Percentiles rank a stretch among this genome's conserved stretches.
phyloP scores from a whole-genome alignment of 2,113 vertebrate genomes.

The Erythrolamprus reginae region DNA sequence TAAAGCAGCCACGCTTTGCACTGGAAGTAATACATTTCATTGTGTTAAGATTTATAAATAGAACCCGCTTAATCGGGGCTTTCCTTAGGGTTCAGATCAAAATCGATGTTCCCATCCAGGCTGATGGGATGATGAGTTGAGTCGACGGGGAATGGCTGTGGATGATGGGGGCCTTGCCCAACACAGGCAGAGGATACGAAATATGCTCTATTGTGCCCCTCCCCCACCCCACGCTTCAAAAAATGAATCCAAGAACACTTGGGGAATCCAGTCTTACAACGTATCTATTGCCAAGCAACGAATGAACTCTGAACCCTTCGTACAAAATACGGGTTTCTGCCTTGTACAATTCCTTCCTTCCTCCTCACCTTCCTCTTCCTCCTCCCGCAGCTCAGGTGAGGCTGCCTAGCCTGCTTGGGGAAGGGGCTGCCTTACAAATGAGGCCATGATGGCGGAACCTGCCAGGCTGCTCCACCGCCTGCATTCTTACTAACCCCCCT shows the following conservation, averaged over 20 bases:
- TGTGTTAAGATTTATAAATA: neutral
- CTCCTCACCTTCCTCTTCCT: neutral
- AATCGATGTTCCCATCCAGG: neutral
- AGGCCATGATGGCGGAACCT: neutral
- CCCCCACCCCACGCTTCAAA: neutral
- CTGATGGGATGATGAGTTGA: neutral
- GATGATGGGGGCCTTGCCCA: neutral
- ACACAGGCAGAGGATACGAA: neutral
- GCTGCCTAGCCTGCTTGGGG: neutral
- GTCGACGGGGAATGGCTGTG: neutral
- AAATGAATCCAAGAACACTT: neutral
- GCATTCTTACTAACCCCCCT: neutral
- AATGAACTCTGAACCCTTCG: neutral
- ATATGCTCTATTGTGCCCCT: no score
- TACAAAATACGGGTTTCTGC: neutral
- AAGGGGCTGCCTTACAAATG: conserved; percentile 1
- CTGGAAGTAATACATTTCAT: neutral
- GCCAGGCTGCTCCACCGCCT: neutral
- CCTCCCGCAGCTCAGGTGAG: neutral
- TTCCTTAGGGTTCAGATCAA: neutral
- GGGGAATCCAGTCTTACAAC: neutral
- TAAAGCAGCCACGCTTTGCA: neutral
- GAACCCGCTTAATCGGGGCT: neutral
- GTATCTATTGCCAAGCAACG: neutral
- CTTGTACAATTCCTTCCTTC: neutral